These are phyloP conservation scores for Orcinus orca DNA, from an alignment of 2,113 vertebrate species.

Conservation along the genomic window DNA sequence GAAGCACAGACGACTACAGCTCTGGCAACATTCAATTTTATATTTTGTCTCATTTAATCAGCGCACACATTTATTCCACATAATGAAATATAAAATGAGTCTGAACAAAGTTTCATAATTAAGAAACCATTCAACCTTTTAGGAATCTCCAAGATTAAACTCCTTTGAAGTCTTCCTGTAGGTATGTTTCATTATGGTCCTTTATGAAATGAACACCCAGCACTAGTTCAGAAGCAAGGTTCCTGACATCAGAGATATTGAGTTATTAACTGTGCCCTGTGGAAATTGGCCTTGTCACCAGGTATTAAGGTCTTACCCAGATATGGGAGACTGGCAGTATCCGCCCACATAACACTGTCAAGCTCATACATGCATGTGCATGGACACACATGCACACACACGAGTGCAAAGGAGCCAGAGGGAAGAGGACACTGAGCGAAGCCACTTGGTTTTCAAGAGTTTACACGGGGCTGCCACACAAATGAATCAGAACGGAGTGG, in stretches of 20 bases:
- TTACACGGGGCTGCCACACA: neutral
- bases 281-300: neutral
- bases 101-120: neutral
- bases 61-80: neutral
- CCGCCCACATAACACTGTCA: neutral
- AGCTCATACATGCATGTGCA: neutral
- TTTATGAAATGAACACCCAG: neutral
- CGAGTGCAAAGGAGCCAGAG: neutral
- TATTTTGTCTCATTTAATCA: neutral
- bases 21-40: neutral
- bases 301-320: neutral
- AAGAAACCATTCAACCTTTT: neutral
- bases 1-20: neutral
- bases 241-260: neutral
- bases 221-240: neutral
- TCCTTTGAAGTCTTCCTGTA: constrained; percentile 22
- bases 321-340: constrained; percentile 12
- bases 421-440: neutral
- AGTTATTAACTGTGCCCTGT: constrained; percentile 31
- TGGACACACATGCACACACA: no score
- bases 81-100: neutral
- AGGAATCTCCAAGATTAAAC: constrained; percentile 11
- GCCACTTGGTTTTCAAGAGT: neutral
- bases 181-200: neutral
- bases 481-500: neutral